Evolutionary conservation across 2,113 vertebrate species (phyloP), one percentile per base, ranked within the genome.

Genomic region (Corythaeola cristata): DNA sequence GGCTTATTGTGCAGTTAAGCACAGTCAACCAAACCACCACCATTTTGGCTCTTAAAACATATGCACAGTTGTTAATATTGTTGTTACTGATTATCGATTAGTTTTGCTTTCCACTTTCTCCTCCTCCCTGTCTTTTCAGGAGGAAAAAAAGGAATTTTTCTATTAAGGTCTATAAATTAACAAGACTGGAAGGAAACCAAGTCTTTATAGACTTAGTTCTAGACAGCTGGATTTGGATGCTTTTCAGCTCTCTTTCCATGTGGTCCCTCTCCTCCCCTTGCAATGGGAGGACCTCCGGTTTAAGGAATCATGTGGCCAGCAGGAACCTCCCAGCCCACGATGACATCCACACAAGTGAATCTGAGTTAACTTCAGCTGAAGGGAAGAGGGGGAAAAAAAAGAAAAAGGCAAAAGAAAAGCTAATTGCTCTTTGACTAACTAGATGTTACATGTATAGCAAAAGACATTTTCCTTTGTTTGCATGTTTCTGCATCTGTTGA

Each of bases 181-280:
- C 33, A 82, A 21, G 35, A 66, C 20, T 37, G 20, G 17, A 69
- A 91, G 60, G 45, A 82, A 94, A 91, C 2, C 2, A 35, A 62
- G 12, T 19, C 21, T 45, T 71, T 63, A 17, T 2, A 68, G 67
- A 39, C 44, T 74, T 32, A 21, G 41, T 44, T 76, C 33, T 3
- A 72, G 49, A 37, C 30, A 77, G 55, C 7, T 41, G 47, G 37
- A 66, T 83, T 58, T 15, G 41, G 64, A 84, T 30, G 33, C 28
- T 78, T 49, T 71, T 11, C 2, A 1, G 26, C 62, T 59, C 33
- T 64, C 27, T 47, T 28, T 27, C 21, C 2, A 0, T 2, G 1
- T 8, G 66, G 35, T 7, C 26, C 19, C n/a, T 67, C 35, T 78
- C 35, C 30, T 52, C 23, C 52, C 18, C 24, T 2, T 35, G 66